Evolutionary conservation across 2,888 invertebrate genomes (phyloP).

Genomic region (Sinhomidia bicolor): DNA sequence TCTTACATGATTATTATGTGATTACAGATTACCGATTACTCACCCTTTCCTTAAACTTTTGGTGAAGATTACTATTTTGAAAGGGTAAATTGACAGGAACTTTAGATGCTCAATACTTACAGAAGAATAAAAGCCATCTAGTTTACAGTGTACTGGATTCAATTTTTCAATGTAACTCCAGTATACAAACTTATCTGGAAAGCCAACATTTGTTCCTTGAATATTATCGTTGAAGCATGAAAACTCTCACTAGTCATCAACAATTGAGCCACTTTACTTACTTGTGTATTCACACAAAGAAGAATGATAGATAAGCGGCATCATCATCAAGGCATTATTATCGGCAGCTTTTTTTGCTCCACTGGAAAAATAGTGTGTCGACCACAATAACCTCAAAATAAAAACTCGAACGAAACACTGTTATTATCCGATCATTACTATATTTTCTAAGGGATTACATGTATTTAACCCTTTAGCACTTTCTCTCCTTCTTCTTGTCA

Average conservation of each 20-base stretch:
- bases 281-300: neutral
- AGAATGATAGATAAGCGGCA: constrained; percentile 37
- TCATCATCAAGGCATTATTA: constrained; percentile 34
- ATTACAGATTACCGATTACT: constrained; percentile 13
- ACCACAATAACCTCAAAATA: constrained; percentile 54
- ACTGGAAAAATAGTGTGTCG: constrained; percentile 43
- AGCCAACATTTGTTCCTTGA: constrained; percentile 27
- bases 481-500: constrained; percentile 55
- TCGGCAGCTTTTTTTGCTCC: constrained; percentile 26
- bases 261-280: neutral
- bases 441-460: constrained; percentile 60
- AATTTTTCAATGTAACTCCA: no score
- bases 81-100: neutral
- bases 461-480: constrained; percentile 73
- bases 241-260: constrained; percentile 23
- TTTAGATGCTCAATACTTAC: neutral
- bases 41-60: neutral
- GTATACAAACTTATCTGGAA: neutral
- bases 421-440: constrained; percentile 64
- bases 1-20: neutral
- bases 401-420: constrained; percentile 33
- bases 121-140: neutral
- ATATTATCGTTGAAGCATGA: constrained; percentile 39
- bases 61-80: neutral
- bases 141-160: neutral